Evolutionary conservation across 2,113 vertebrate species (phyloP).

Genomic region (Cricetomys ansorgei): DNA sequence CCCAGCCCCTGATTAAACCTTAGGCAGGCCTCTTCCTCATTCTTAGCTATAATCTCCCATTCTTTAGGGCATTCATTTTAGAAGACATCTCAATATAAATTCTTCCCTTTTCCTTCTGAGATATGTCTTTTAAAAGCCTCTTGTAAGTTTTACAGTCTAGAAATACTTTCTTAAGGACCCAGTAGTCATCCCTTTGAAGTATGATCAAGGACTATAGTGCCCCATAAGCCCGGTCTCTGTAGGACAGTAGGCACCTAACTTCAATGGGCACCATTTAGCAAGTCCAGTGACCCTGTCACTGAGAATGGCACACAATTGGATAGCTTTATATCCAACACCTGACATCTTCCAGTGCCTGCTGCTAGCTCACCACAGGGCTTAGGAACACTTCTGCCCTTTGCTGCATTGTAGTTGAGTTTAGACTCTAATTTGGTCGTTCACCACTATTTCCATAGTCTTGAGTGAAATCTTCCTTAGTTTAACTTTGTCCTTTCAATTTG

Average conservation of each 20-base stretch:
- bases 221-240: neutral
- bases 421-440: neutral
- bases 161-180: neutral
- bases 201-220: neutral
- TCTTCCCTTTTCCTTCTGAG: neutral
- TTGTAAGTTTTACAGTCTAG: neutral
- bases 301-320: neutral
- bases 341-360: neutral
- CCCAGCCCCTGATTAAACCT: neutral
- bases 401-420: neutral
- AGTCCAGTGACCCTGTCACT: neutral
- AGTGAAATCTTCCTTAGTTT: neutral
- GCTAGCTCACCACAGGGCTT: neutral
- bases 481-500: neutral
- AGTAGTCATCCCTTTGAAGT: neutral
- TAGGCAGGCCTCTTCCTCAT: neutral
- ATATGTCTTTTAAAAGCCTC: neutral
- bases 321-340: neutral
- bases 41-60: neutral
- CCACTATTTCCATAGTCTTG: neutral
- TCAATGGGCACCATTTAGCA: neutral
- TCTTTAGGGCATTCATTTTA: slow-evolving; percentile 19
- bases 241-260: neutral
- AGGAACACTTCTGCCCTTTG: neutral
- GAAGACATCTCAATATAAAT: neutral